Percentiles rank a stretch among this genome's conserved stretches.
These are phyloP conservation scores for Galleria mellonella DNA, from an alignment of 1,140 invertebrate genomes.

Conservation along the genomic window DNA sequence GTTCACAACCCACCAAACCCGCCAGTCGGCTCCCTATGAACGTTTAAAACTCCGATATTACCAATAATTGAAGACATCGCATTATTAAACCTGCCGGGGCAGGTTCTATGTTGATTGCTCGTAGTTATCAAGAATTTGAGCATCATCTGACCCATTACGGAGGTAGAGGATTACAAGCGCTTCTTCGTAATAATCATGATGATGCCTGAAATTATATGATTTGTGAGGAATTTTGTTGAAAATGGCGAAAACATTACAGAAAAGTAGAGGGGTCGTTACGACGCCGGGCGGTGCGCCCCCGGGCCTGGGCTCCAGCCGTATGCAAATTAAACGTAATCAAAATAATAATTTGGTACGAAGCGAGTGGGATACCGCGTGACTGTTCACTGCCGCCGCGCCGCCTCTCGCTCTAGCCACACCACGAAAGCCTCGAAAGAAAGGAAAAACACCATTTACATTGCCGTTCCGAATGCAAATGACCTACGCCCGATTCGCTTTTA, in stretches of 20 bases:
- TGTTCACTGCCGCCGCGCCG: neutral
- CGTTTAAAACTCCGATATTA: constrained; percentile 66
- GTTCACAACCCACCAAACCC: constrained; percentile 22
- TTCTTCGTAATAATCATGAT: constrained; percentile 69
- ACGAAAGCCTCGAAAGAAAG: constrained; percentile 16
- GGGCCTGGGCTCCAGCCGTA: constrained; percentile 46
- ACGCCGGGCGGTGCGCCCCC: constrained; percentile 39
- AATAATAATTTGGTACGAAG: constrained; percentile 64
- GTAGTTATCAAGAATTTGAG: constrained; percentile 68
- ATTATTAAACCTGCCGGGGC: constrained; percentile 54
- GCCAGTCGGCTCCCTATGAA: constrained; percentile 58
- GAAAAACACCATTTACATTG: constrained; percentile 24
- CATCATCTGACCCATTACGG: constrained; percentile 52
- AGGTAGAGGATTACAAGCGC: constrained; percentile 46
- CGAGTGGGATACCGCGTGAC: constrained; percentile 19
- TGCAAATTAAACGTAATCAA: constrained; percentile 73
- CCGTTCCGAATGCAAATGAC: constrained; percentile 36
- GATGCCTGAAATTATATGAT: constrained; percentile 70
- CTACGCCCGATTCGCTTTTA: constrained; percentile 43
- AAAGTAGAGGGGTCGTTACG: constrained; percentile 66
- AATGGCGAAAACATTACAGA: constrained; percentile 73
- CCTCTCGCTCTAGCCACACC: constrained; percentile 27
- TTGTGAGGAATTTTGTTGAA: constrained; percentile 71
- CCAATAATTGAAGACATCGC: constrained; percentile 63
- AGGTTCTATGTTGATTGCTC: constrained; percentile 65